Evolutionary conservation across 1,140 invertebrate genomes (phyloP).

Genomic region (Danaus plexippus): DNA sequence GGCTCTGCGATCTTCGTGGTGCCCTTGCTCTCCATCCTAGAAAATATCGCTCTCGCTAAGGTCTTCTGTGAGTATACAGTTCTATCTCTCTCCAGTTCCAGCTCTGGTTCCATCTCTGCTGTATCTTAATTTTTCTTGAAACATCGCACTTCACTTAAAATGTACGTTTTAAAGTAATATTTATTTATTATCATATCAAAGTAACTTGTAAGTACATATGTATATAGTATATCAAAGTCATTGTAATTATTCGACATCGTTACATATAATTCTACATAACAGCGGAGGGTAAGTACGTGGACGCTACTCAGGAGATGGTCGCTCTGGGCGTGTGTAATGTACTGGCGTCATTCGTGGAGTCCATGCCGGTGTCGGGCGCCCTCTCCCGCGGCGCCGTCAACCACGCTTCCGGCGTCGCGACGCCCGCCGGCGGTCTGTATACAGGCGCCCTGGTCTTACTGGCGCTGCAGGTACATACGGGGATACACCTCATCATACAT

Average conservation of each 20-base stretch:
- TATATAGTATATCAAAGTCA: no score
- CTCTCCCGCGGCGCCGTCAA: constrained; percentile 89
- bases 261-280: constrained; percentile 9
- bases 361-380: constrained; percentile 90
- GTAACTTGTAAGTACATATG: no score
- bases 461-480: constrained; percentile 73
- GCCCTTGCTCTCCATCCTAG: constrained; percentile 83
- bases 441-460: constrained; percentile 84
- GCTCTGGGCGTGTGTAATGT: constrained; percentile 87
- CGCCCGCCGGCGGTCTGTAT: constrained; percentile 86
- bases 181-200: no score
- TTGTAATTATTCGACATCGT: not conserved
- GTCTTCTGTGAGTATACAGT: constrained; percentile 77
- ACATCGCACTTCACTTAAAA: no score
- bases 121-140: no score
- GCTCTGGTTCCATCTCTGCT: no score
- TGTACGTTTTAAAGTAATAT: no score
- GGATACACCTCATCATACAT: not conserved
- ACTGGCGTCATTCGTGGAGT: constrained; percentile 86
- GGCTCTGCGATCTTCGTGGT: constrained; percentile 85
- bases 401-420: constrained; percentile 86
- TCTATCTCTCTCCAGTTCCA: no score
- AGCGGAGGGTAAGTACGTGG: constrained; percentile 79
- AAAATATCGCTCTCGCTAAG: constrained; percentile 87
- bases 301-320: constrained; percentile 86